A percentile compares a stretch with the other conserved stretches of the same genome.
Conservation (phyloP, 2,113 vertebrate genomes). For the Cygnus atratus region DNA sequence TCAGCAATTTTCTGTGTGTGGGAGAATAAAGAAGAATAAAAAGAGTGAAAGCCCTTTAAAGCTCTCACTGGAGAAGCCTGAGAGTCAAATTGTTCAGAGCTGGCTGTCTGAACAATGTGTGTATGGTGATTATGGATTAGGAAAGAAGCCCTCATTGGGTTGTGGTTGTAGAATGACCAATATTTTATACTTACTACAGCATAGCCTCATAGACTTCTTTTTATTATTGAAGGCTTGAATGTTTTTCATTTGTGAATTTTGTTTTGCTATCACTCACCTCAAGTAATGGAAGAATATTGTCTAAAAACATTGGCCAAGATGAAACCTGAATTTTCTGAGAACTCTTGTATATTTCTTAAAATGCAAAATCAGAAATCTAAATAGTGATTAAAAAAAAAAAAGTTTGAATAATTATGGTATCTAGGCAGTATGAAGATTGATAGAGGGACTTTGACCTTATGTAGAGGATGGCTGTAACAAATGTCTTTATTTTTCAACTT, state of each 20-base stretch:
- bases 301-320: background rate
- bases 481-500: background rate
- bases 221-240: background rate
- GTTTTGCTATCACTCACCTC: background rate
- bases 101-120: slow-evolving; percentile 2
- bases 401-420: background rate
- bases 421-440: background rate
- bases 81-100: slow-evolving; percentile 24
- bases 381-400: no score
- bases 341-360: background rate
- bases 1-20: slow-evolving; percentile 63
- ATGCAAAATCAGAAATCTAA: background rate
- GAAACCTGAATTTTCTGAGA: background rate
- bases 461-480: background rate
- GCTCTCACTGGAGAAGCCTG: slow-evolving; percentile 9
- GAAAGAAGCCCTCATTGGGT: background rate
- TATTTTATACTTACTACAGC: background rate
- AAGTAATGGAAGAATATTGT: background rate
- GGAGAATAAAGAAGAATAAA: slow-evolving; percentile 25
- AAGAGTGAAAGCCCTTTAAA: slow-evolving; percentile 49
- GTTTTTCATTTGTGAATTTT: background rate
- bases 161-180: background rate
- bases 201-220: background rate
- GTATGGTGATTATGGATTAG: background rate
- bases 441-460: background rate